Evolutionary conservation across 2,888 invertebrate species (phyloP).

Genomic region (Baccha elongata): DNA sequence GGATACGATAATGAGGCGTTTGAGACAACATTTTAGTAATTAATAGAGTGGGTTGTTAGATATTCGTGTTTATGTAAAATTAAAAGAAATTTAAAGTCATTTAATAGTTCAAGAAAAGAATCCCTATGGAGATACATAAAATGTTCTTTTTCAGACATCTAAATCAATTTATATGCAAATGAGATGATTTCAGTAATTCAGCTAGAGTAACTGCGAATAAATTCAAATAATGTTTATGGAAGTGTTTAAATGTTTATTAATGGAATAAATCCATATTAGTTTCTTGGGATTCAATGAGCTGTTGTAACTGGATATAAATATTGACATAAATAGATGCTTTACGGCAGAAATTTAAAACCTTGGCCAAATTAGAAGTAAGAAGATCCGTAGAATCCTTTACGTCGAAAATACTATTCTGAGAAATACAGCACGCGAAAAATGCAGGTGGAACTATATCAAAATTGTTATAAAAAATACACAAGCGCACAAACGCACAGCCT

Average conservation of each 20-base stretch:
- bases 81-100: constrained; percentile 1
- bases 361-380: too few species aligned
- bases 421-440: too few species aligned
- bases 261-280: too few species aligned
- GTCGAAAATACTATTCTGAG: too few species aligned
- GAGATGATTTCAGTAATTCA: neutral
- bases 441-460: too few species aligned
- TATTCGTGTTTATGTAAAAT: neutral
- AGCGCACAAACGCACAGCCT: too few species aligned
- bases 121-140: neutral
- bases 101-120: neutral
- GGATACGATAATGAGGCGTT: constrained; percentile 77
- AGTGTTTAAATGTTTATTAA: neutral
- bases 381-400: too few species aligned
- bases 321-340: too few species aligned
- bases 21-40: constrained; percentile 72
- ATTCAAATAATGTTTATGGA: neutral
- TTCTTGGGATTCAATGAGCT: too few species aligned
- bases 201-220: neutral
- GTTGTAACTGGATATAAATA: too few species aligned
- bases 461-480: too few species aligned
- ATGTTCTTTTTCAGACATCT: neutral
- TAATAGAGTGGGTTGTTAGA: neutral
- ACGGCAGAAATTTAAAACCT: too few species aligned
- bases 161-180: constrained; percentile 1